Percentiles rank a stretch among this genome's conserved stretches.
phyloP scores from a whole-genome alignment of 1,140 invertebrate genomes.

The Brachionus rotundiformis region DNA sequence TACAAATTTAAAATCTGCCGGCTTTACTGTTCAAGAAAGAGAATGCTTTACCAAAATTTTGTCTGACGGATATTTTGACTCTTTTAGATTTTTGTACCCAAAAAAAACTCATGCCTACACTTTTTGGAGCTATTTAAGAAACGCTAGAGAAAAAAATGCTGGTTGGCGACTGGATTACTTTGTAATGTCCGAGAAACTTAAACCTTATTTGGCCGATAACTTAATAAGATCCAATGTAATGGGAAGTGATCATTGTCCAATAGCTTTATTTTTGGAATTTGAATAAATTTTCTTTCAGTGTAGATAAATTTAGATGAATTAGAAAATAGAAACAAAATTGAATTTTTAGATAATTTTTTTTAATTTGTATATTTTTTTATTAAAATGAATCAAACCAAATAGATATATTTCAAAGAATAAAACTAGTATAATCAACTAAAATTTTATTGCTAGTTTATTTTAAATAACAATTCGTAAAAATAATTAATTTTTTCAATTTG shows the following conservation, averaged over 20 bases:
- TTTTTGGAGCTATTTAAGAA: conserved; percentile 88
- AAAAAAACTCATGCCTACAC: conserved; percentile 81
- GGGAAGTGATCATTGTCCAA: conserved; percentile 65
- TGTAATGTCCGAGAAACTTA: conserved; percentile 74
- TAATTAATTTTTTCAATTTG: too few species aligned
- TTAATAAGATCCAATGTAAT: conserved; percentile 61
- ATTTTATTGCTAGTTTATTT: background rate
- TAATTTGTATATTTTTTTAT: background rate
- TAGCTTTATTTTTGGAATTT: conserved; percentile 53
- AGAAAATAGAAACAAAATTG: background rate
- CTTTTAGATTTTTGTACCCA: conserved; percentile 84
- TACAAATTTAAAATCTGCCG: conserved; percentile 82
- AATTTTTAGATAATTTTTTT: background rate
- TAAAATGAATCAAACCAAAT: too few species aligned
- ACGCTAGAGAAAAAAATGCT: conserved; percentile 81
- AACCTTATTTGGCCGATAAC: conserved; percentile 74
- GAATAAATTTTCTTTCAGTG: background rate
- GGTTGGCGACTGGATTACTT: conserved; percentile 97
- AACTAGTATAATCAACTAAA: background rate
- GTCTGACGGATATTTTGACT: conserved; percentile 76
- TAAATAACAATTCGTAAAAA: background rate
- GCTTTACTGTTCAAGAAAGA: conserved; percentile 90
- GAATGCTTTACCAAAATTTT: conserved; percentile 71
- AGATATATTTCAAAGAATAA: too few species aligned
- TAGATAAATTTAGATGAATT: background rate